Conservation (phyloP, 2,888 invertebrate genomes). For the Diogma glabrata region DNA sequence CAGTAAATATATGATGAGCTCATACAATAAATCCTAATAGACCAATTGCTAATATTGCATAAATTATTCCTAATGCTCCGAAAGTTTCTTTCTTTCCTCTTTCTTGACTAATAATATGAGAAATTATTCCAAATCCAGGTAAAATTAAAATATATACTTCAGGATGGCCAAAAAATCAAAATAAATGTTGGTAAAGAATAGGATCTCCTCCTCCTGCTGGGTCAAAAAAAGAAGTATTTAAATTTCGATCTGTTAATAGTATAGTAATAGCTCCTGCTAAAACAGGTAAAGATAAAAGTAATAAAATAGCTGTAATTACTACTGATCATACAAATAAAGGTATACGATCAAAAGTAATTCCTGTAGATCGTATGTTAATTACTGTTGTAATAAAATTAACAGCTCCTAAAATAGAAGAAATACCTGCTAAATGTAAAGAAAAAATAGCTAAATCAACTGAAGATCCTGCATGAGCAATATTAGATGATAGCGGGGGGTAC, state of each 20-base stretch:
- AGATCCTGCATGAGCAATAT: neutral
- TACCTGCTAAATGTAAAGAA: constrained; percentile 60
- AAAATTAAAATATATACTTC: constrained; percentile 39
- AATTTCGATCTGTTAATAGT: constrained; percentile 67
- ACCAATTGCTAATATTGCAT: constrained; percentile 75
- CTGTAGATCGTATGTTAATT: constrained; percentile 26
- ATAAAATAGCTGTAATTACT: constrained; percentile 49
- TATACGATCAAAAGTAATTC: constrained; percentile 45
- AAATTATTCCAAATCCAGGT: neutral
- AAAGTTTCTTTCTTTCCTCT: constrained; percentile 64
- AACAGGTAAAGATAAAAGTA: constrained; percentile 60
- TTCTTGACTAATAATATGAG: constrained; percentile 40
- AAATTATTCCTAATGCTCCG: constrained; percentile 63
- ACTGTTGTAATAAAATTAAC: constrained; percentile 21
- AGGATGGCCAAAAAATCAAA: constrained; percentile 81
- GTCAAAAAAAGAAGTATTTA: too few species aligned
- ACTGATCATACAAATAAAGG: constrained; percentile 57
- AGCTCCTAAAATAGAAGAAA: constrained; percentile 32
- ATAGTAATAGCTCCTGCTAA: constrained; percentile 72
- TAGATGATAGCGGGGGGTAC: neutral
- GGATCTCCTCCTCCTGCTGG: too few species aligned
- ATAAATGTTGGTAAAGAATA: constrained; percentile 72
- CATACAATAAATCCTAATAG: constrained; percentile 73
- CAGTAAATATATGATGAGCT: constrained; percentile 77
- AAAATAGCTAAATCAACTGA: constrained; percentile 69